Base-by-base conservation (phyloP, 2,113 vertebrate species). In the Pelecanoides urinatrix region DNA sequence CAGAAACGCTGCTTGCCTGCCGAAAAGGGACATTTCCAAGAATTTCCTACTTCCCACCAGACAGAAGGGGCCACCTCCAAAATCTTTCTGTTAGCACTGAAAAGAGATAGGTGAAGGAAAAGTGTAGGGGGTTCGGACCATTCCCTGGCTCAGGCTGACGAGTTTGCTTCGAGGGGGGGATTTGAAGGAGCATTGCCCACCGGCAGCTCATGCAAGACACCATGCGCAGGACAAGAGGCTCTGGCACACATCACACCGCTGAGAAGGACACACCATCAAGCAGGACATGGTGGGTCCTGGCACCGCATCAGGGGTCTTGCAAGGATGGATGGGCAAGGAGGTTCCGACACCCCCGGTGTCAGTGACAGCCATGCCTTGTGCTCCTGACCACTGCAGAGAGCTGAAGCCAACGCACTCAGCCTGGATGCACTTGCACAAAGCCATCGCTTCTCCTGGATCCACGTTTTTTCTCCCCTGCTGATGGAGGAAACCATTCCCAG, bases 51-150 rank as follows among this genome's bases (percentile, higher is more conserved):
- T 67, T 81, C n/a, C 40, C 66, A 61, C 16, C 42, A 30, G 27
- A 14, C 0, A 0, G 21, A 61, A 44, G 34, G 13, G 5, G 16
- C 15, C 3, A 0, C 27, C 22, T 50, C 38, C 23, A 26, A 23
- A 30, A 3, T 8, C 7, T 65, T 47, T 29, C n/a, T 27, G 26
- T 47, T 79, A 25, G 17, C 20, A 15, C 25, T 22, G 8, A 10
- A 30, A 30, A 45, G 8, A 66, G n/a, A 77, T 83, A 70, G 5
- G 38, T 13, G 34, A 56, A 40, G 47, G 50, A 49, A 85, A 36
- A 78, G 4, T 6, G 14, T 3, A 1, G 6, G 12, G 40, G 6
- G 6, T 47, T 90, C 5, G 1, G 17, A 34, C 4, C 1, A 1
- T 20, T 12, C 7, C 42, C 6, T 49, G 52, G 21, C 30, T 74